Percentiles rank a stretch among this genome's conserved stretches.
phyloP scores from a whole-genome alignment of 2,888 invertebrate genomes.

The Mesorhabditis spiculigera region DNA sequence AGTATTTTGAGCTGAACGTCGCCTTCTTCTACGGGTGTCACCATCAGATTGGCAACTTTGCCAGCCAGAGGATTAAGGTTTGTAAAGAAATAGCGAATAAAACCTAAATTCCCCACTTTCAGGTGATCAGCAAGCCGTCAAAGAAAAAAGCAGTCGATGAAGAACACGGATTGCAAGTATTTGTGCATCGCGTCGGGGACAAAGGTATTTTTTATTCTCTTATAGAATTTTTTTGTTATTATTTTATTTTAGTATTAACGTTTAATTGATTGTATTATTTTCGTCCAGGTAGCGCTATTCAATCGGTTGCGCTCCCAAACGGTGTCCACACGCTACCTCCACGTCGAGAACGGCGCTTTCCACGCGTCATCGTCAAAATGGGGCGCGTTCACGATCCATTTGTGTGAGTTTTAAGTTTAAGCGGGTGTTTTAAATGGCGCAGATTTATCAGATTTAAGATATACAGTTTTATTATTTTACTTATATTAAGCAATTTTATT shows the following conservation, averaged over 20 bases:
- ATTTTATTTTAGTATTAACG: not conserved
- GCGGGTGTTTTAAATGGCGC: not conserved
- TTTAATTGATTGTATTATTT: not conserved
- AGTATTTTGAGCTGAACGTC: slow-evolving; percentile 97
- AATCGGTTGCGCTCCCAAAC: slow-evolving; percentile 96
- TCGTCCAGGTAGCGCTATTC: slow-evolving; percentile 79
- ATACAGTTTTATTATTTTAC: too few species aligned
- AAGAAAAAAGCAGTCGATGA: slow-evolving; percentile 98
- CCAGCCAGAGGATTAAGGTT: slow-evolving; percentile 91
- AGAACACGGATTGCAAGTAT: slow-evolving; percentile 83
- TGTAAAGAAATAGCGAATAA: not conserved
- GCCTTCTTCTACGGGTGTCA: slow-evolving; percentile 99
- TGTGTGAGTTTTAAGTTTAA: slow-evolving; percentile 64
- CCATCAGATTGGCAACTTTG: slow-evolving; percentile 96
- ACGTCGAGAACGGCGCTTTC: slow-evolving; percentile 97
- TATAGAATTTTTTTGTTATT: slow-evolving; percentile 6
- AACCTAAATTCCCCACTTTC: not conserved
- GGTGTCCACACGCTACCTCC: slow-evolving; percentile 95
- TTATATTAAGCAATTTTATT: too few species aligned
- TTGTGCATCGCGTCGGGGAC: slow-evolving; percentile 95
- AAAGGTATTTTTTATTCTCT: slow-evolving; percentile 64
- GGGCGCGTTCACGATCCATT: slow-evolving; percentile 98
- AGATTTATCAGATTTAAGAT: too few species aligned
- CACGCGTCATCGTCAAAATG: slow-evolving; percentile 98
- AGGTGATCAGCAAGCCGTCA: slow-evolving; percentile 95